Conservation (phyloP, 2,888 invertebrate species). For the Parthenolecanium corni region DNA sequence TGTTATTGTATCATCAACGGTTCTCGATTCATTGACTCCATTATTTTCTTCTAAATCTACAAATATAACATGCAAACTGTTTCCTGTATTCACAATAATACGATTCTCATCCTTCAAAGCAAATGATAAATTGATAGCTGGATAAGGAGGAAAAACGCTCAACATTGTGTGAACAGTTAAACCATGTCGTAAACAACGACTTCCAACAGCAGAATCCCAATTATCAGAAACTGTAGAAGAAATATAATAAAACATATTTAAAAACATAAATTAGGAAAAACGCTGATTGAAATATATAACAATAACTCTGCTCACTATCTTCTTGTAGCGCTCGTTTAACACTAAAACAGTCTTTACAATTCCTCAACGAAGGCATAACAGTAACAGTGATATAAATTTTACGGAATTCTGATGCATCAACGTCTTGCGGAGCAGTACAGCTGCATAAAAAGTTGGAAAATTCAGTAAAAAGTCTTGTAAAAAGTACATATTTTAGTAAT, state of each 20-base stretch:
- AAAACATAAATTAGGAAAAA: constrained; percentile 8
- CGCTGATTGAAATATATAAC: constrained; percentile 33
- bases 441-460: not conserved
- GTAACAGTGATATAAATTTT: constrained; percentile 54
- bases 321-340: constrained; percentile 44
- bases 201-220: constrained; percentile 45
- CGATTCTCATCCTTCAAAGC: constrained; percentile 42
- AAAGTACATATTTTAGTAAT: too few relatives aligned
- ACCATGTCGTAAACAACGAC: constrained; percentile 71
- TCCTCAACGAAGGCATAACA: constrained; percentile 52
- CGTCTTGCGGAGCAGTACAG: constrained; percentile 28
- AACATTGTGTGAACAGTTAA: constrained; percentile 86
- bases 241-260: not conserved
- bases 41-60: constrained; percentile 43
- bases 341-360: constrained; percentile 49
- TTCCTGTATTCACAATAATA: constrained; percentile 73
- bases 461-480: not conserved
- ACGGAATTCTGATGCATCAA: constrained; percentile 29
- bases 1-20: constrained; percentile 38
- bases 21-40: constrained; percentile 32
- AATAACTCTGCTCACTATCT: constrained; percentile 38
- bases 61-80: constrained; percentile 66
- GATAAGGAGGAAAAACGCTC: constrained; percentile 75
- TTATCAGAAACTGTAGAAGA: constrained; percentile 42
- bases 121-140: constrained; percentile 48